phyloP scores from a whole-genome alignment of 1,140 invertebrate species.

The Uloborus diversus region DNA sequence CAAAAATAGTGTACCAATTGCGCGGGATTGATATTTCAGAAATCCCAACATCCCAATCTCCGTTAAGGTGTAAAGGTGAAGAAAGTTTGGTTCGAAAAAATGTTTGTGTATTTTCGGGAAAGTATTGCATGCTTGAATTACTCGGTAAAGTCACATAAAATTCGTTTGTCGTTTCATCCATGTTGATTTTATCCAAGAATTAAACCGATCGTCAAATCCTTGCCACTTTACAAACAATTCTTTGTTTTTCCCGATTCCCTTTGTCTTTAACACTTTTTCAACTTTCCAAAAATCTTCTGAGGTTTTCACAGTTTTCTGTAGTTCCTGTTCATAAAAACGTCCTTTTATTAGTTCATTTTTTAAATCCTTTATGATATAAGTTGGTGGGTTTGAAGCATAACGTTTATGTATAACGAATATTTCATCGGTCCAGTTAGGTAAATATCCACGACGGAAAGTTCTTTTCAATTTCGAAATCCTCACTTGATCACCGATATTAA shows the following conservation, averaged over 20 bases:
- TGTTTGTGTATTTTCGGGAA: not conserved
- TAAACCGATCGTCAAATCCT: slow-evolving; percentile 17
- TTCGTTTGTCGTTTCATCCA: slow-evolving; percentile 5
- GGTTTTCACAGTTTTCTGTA: not conserved
- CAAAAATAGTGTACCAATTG: slow-evolving; percentile 25
- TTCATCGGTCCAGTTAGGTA: slow-evolving; percentile 45
- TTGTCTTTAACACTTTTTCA: slow-evolving; percentile 9
- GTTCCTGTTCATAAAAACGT: slow-evolving; percentile 50
- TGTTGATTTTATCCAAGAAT: slow-evolving; percentile 26
- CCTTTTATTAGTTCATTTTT: slow-evolving; percentile 19
- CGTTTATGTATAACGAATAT: slow-evolving; percentile 19
- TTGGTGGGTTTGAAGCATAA: not conserved
- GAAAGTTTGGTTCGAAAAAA: slow-evolving; percentile 24
- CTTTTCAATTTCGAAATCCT: slow-evolving; percentile 26
- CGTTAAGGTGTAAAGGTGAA: not conserved
- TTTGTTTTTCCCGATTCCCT: not conserved
- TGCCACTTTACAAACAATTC: slow-evolving; percentile 43
- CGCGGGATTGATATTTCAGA: slow-evolving; percentile 28
- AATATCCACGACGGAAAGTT: slow-evolving; percentile 46
- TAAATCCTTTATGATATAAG: slow-evolving; percentile 36
- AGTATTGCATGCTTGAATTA: not conserved
- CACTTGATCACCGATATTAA: slow-evolving; percentile 61
- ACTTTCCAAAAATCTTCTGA: not conserved
- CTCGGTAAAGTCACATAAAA: slow-evolving; percentile 2
- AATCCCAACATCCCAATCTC: not conserved